These are phyloP conservation scores for Macrobrachium rosenbergii DNA, from an alignment of 1,140 invertebrate species.

Conservation along the genomic window DNA sequence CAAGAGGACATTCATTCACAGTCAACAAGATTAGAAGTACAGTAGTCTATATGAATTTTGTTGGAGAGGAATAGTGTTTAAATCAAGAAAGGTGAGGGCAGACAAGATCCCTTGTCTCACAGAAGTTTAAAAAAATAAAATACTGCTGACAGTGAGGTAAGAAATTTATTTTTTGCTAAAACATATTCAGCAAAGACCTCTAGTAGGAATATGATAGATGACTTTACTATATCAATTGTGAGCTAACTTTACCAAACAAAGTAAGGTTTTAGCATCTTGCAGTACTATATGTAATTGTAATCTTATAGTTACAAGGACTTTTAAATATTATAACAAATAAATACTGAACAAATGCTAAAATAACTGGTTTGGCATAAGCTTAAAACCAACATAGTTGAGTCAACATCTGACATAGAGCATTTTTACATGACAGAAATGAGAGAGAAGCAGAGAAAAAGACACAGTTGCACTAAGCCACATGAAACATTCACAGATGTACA, in stretches of 20 bases:
- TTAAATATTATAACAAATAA: conserved; percentile 14
- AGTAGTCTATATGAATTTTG: conserved; percentile 37
- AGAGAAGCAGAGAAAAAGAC: conserved; percentile 33
- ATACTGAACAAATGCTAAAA: conserved; percentile 31
- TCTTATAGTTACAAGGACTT: conserved; percentile 13
- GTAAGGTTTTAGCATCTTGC: conserved; percentile 24
- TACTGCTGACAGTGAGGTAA: conserved; percentile 33
- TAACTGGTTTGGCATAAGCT: not conserved
- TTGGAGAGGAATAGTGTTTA: conserved; percentile 29
- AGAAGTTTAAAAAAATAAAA: conserved; percentile 27
- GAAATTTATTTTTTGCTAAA: conserved; percentile 13
- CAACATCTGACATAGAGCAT: conserved; percentile 32
- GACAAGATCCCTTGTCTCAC: conserved; percentile 9
- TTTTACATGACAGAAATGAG: conserved; percentile 24
- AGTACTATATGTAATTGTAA: conserved; percentile 11
- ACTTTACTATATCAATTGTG: conserved; percentile 15
- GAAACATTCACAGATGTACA: conserved; percentile 51
- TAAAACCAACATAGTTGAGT: conserved; percentile 20
- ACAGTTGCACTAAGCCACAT: conserved; percentile 48
- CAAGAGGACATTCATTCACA: conserved; percentile 48
- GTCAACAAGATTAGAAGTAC: conserved; percentile 44
- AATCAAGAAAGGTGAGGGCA: conserved; percentile 26
- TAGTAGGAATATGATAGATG: conserved; percentile 11
- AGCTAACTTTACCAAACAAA: conserved; percentile 4
- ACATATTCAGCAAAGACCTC: conserved; percentile 33